A percentile compares a stretch with the other conserved stretches of the same genome.
phyloP scores from a whole-genome alignment of 2,797 vertebrate species.

The Spondyliosoma cantharus region DNA sequence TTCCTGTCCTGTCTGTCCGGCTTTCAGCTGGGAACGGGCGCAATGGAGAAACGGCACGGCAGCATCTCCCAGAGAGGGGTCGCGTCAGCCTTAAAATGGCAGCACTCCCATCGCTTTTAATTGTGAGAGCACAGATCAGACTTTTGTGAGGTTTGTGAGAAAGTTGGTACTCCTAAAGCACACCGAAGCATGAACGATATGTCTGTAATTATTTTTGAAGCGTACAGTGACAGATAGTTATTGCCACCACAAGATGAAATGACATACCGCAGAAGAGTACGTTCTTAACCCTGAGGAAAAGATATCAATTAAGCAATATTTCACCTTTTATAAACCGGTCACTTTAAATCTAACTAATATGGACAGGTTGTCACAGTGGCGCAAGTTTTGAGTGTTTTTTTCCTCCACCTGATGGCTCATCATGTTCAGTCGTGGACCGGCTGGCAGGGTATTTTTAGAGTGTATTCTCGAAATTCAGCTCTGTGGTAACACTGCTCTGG shows the following conservation, averaged over 20 bases:
- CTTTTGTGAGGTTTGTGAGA: conserved; percentile 17
- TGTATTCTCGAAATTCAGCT: conserved; percentile 67
- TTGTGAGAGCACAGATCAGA: conserved; percentile 2
- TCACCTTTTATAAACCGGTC: conserved; percentile 7
- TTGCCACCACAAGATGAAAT: conserved; percentile 9
- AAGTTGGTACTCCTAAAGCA: conserved; percentile 18
- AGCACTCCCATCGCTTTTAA: neutral
- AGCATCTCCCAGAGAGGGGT: conserved; percentile 47
- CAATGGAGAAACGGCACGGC: conserved; percentile 30
- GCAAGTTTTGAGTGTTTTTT: conserved; percentile 10
- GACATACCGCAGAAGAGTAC: conserved; percentile 2
- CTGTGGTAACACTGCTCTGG: conserved; percentile 74
- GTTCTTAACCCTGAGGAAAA: neutral
- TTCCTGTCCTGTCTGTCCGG: conserved; percentile 63
- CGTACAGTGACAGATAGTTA: neutral
- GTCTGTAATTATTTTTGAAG: neutral
- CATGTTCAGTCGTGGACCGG: conserved; percentile 8
- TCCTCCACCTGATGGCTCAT: conserved; percentile 37
- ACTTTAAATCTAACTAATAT: neutral
- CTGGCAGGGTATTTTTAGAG: conserved; percentile 61
- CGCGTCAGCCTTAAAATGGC: conserved; percentile 46
- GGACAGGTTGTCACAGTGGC: neutral
- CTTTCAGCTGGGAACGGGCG: conserved; percentile 59
- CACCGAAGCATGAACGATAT: neutral
- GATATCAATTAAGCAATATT: neutral